Base-by-base conservation (phyloP, 2,888 invertebrate genomes). In the Polymixis flavicincta region DNA sequence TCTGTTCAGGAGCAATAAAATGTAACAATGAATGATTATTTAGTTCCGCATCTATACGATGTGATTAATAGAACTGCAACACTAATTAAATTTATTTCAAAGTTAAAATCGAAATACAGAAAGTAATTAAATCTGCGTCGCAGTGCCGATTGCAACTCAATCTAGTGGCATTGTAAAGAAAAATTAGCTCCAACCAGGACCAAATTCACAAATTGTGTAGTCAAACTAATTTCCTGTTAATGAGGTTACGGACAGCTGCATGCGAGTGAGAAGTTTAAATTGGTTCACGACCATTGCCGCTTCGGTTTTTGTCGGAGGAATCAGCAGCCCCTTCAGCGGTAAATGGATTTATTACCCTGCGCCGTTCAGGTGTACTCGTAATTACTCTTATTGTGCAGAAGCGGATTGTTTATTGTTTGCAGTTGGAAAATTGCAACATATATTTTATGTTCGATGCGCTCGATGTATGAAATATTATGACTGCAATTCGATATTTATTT, bases 341-440 rank as follows among this genome's bases (percentile, higher is more conserved):
- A 94, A 95, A 95, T 93, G 93, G 94, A 95, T 95, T 95, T 95
- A 95, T 95, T 93, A 92, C 93, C 89, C 80, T 89, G 89, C 90
- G 91, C 92, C 90, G 92, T 91, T 91, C 94, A 94, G 93, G 93
- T 94, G 93, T 92, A 92, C 91, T 90, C 91, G 92, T 90, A 92
- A 95, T 95, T 95, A 93, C 93, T 93, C 93, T 93, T 94, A 94
- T 94, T 94, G 93, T 91, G 85, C 88, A 76, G 83, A 86, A 89
- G 86, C 87, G 89, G 90, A 93, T 94, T 93, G 92, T 93, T 94
- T 93, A 93, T 94, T 93, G 94, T 93, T 87, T 86, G 83, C 87
- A 87, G 90, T 90, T 91, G 91, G 90, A 90, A 93, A 93, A 93
- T 93, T 91, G 91, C 90, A 87, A 80, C 71, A 79, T 82, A 77